Conservation (phyloP, 2,797 vertebrate genomes). For the Artibeus lituratus region DNA sequence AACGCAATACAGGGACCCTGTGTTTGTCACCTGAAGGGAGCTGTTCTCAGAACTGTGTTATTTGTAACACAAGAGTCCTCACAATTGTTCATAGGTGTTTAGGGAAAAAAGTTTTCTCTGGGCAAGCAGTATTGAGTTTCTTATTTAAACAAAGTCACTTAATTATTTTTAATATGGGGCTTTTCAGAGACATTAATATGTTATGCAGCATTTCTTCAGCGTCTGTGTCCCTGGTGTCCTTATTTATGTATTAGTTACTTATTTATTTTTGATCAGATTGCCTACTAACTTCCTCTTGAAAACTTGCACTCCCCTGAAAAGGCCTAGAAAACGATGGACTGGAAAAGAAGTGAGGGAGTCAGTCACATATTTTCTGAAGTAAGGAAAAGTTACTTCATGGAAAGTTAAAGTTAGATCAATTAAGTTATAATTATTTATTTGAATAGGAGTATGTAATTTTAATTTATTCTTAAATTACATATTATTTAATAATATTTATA, state of each 20-base stretch:
- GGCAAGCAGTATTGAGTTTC: not conserved
- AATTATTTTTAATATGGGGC: not conserved
- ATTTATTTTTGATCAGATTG: not conserved
- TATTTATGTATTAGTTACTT: not conserved
- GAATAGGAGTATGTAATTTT: not conserved
- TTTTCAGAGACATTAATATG: not conserved
- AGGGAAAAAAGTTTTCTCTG: not conserved
- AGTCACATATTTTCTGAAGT: not conserved
- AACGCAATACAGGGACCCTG: not conserved
- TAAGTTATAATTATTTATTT: not conserved
- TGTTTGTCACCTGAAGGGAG: not conserved
- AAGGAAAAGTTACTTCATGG: not conserved
- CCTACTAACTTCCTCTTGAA: not conserved
- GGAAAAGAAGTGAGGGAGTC: not conserved
- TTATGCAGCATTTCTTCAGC: not conserved
- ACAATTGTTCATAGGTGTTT: not conserved
- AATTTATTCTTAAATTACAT: not conserved
- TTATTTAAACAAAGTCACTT: not conserved
- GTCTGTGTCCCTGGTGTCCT: not conserved
- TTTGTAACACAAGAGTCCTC: not conserved
- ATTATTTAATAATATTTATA: not conserved
- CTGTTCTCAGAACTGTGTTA: not conserved
- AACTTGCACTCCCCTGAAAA: not conserved
- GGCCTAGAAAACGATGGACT: not conserved
- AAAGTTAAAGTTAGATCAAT: not conserved